phyloP scores from a whole-genome alignment of 1,140 invertebrate genomes.

The Zaprionus camerounensis region DNA sequence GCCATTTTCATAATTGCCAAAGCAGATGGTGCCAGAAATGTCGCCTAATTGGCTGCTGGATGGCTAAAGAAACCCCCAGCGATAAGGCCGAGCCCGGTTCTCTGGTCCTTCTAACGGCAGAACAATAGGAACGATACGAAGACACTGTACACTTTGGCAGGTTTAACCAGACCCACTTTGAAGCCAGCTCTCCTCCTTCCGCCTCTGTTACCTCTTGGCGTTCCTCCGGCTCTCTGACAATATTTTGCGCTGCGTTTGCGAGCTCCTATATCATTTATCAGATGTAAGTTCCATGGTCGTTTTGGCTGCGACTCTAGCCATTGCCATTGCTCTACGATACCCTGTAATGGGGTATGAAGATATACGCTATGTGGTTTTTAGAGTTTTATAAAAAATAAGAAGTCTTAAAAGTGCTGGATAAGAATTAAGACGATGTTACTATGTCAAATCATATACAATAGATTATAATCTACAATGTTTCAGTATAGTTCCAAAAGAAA shows the following conservation, averaged over 20 bases:
- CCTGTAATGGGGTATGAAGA: neutral
- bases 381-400: neutral
- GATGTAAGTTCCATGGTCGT: slow-evolving; percentile 73
- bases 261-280: slow-evolving; percentile 79
- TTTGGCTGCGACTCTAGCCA: slow-evolving; percentile 55
- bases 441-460: too few species aligned
- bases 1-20: slow-evolving; percentile 80
- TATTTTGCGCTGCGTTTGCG: slow-evolving; percentile 63
- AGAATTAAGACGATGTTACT: too few species aligned
- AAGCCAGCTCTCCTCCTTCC: neutral
- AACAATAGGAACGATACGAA: slow-evolving; percentile 58
- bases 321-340: slow-evolving; percentile 54
- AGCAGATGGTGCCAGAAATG: slow-evolving; percentile 80
- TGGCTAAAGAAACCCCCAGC: slow-evolving; percentile 22
- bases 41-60: slow-evolving; percentile 75
- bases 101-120: slow-evolving; percentile 39
- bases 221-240: slow-evolving; percentile 52
- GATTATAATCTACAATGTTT: neutral
- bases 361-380: neutral
- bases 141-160: slow-evolving; percentile 42
- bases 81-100: slow-evolving; percentile 53
- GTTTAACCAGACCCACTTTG: slow-evolving; percentile 36
- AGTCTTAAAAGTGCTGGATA: too few species aligned
- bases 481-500: too few species aligned
- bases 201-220: neutral